Evolutionary conservation across 2,797 vertebrate species (phyloP).

Genomic region (Crotalus adamanteus): DNA sequence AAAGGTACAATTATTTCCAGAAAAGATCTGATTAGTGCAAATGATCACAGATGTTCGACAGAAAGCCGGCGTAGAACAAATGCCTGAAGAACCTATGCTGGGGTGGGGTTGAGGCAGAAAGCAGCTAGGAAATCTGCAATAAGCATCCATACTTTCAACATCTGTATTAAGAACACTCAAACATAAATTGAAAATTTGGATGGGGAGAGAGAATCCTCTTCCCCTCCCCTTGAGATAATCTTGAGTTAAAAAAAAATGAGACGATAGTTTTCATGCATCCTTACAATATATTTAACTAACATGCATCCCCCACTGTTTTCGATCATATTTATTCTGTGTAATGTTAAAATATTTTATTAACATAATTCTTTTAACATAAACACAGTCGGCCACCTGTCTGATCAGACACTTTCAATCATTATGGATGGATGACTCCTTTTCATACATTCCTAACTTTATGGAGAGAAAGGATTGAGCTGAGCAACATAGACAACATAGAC

Average conservation of each 20-base stretch:
- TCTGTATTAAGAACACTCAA: background rate
- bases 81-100: conserved; percentile 51
- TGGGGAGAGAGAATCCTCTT: background rate
- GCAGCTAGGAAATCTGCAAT: conserved; percentile 34
- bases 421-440: background rate
- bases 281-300: conserved; percentile 52
- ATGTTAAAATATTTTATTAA: conserved; percentile 50
- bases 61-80: background rate
- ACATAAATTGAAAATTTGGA: background rate
- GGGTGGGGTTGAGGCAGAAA: conserved; percentile 38
- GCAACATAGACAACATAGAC: background rate
- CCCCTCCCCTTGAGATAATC: background rate
- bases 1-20: conserved; percentile 45
- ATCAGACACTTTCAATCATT: background rate
- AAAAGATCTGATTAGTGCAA: conserved; percentile 43
- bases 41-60: background rate
- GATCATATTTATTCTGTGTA: conserved; percentile 43
- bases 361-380: conserved; percentile 50
- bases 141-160: background rate
- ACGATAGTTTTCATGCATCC: background rate
- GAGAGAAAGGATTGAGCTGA: background rate
- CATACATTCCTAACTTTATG: background rate
- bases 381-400: conserved; percentile 23
- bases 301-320: conserved; percentile 28
- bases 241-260: background rate